These are phyloP conservation scores for Lycocorax pyrrhopterus DNA, from an alignment of 2,113 vertebrate species.

Conservation along the genomic window DNA sequence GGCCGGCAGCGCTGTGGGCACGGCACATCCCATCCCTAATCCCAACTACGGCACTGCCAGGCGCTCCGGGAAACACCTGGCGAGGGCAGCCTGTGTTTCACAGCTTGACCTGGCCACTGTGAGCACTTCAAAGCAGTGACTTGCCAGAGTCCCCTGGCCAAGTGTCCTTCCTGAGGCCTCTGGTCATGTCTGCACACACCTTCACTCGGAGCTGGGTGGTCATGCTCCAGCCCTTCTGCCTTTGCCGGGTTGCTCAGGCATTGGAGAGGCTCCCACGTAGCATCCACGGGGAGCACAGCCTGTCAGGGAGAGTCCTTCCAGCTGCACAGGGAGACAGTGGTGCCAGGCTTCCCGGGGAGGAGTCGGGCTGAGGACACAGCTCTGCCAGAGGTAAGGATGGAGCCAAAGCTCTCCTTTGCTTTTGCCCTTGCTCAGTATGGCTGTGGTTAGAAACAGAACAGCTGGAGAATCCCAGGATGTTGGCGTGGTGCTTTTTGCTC, in stretches of 20 bases:
- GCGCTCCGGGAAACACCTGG: accelerated
- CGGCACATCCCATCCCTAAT: not conserved
- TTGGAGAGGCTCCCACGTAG: not conserved
- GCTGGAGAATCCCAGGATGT: accelerated
- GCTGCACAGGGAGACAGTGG: not conserved
- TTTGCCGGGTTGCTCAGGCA: not conserved
- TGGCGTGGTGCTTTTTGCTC: not conserved
- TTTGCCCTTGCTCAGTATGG: not conserved
- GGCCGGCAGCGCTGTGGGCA: not conserved
- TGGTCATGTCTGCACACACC: not conserved
- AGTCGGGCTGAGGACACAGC: accelerated
- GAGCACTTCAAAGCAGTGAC: not conserved
- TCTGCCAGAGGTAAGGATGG: not conserved
- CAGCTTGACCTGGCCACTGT: not conserved
- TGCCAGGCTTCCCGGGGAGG: not conserved
- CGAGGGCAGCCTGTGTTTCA: accelerated
- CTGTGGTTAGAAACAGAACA: accelerated
- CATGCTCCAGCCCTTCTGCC: not conserved
- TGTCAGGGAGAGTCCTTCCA: not conserved
- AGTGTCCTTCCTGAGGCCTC: not conserved
- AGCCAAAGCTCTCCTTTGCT: not conserved
- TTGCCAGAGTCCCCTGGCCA: not conserved
- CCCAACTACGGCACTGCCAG: accelerated
- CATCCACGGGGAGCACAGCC: not conserved
- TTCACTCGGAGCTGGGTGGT: not conserved